These are phyloP conservation scores for Hipposideros armiger DNA, from an alignment of 2,113 vertebrate genomes.

Conservation along the genomic window DNA sequence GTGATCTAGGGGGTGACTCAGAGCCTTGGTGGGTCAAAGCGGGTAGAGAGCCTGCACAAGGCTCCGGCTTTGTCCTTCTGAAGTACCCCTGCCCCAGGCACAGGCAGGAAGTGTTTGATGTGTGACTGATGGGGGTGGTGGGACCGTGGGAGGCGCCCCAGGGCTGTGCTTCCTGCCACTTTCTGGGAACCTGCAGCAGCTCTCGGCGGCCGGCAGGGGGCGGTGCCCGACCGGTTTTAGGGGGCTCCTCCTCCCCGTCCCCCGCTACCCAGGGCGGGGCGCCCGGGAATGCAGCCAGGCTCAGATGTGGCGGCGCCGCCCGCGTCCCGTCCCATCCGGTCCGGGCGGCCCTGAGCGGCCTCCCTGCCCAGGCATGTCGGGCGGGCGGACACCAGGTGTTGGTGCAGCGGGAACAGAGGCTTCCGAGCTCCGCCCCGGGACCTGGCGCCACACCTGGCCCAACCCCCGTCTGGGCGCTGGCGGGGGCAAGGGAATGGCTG, in stretches of 20 bases:
- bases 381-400: conserved; percentile 50
- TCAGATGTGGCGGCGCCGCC: conserved; percentile 80
- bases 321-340: conserved; percentile 52
- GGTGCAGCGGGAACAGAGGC: conserved; percentile 6
- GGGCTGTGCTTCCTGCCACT: not conserved
- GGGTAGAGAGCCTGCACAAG: not conserved
- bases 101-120: not conserved
- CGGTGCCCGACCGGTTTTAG: not conserved
- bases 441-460: not conserved
- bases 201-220: not conserved
- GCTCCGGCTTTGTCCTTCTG: not conserved
- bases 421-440: conserved; percentile 34
- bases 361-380: conserved; percentile 73
- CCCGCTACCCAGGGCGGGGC: not conserved
- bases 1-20: not conserved
- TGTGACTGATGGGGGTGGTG: not conserved
- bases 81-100: not conserved
- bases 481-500: not conserved
- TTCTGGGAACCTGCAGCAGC: not conserved
- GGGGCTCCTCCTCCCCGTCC: not conserved
- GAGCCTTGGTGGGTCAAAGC: not conserved
- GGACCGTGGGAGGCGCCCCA: not conserved
- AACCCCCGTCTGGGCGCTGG: not conserved
- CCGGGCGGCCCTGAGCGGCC: conserved; percentile 26
- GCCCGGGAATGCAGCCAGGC: conserved; percentile 58